Conservation (phyloP, 2,888 invertebrate species). For the Coronaproctus castanopsis region DNA sequence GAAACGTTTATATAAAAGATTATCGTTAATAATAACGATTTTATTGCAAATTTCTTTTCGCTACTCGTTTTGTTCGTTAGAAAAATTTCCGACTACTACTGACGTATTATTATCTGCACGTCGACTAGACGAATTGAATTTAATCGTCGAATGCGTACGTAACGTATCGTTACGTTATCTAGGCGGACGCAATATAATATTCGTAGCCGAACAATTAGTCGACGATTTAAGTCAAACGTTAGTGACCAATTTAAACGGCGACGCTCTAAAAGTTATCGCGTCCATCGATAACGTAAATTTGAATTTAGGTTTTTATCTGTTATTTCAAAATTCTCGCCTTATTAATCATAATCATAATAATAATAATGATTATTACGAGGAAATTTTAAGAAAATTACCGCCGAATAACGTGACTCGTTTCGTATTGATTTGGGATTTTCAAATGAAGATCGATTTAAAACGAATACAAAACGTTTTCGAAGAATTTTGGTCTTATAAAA, state of each 20-base stretch:
- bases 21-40: no score
- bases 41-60: no score
- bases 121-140: constrained; percentile 34
- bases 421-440: constrained; percentile 7
- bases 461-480: constrained; percentile 18
- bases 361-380: background rate
- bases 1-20: no score
- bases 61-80: no score
- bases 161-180: constrained; percentile 4
- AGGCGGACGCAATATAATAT: constrained; percentile 7
- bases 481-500: constrained; percentile 20
- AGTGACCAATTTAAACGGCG: background rate
- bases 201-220: constrained; percentile 6
- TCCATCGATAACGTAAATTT: background rate
- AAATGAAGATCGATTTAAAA: constrained; percentile 12
- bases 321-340: background rate
- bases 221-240: constrained; percentile 6
- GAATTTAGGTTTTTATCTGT: constrained; percentile 8
- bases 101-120: constrained; percentile 67
- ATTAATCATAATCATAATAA: background rate
- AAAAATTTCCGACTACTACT: no score
- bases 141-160: constrained; percentile 4
- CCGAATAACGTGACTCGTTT: constrained; percentile 7
- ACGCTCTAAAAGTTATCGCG: constrained; percentile 5
- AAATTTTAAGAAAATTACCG: constrained; percentile 8